These are phyloP conservation scores for Clivina fossor DNA, from an alignment of 2,888 invertebrate genomes.

Conservation along the genomic window DNA sequence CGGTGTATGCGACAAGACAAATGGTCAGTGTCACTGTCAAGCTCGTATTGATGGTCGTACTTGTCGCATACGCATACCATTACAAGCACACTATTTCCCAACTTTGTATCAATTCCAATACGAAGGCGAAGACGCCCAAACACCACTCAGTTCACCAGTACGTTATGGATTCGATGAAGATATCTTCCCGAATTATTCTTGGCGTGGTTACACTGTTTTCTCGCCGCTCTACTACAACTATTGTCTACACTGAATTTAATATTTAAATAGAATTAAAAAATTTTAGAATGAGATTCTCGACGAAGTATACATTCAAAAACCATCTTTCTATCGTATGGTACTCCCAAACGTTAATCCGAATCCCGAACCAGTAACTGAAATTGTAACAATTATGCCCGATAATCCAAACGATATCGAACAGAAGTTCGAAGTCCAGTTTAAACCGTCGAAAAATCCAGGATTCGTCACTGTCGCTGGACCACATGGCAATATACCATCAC, in stretches of 20 bases:
- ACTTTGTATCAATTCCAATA: slow-evolving; percentile 90
- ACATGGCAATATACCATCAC: slow-evolving; percentile 73
- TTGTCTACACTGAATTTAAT: not conserved
- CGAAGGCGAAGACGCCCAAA: slow-evolving; percentile 85
- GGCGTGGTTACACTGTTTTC: slow-evolving; percentile 96
- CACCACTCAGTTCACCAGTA: slow-evolving; percentile 69
- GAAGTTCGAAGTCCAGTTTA: slow-evolving; percentile 72
- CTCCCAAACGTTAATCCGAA: slow-evolving; percentile 82
- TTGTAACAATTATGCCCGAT: slow-evolving; percentile 77
- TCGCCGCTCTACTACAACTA: too few relatives aligned
- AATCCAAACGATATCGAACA: slow-evolving; percentile 78
- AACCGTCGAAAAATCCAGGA: slow-evolving; percentile 68
- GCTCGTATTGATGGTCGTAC: slow-evolving; percentile 84
- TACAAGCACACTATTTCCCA: slow-evolving; percentile 91
- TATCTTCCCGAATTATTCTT: slow-evolving; percentile 88
- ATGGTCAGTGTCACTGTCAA: slow-evolving; percentile 91
- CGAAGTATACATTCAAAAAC: slow-evolving; percentile 69
- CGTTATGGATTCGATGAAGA: slow-evolving; percentile 78
- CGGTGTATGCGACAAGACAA: slow-evolving; percentile 80
- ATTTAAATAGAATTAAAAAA: slow-evolving; percentile 2
- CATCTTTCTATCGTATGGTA: slow-evolving; percentile 70
- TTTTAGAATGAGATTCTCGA: slow-evolving; percentile 89
- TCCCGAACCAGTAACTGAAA: slow-evolving; percentile 72
- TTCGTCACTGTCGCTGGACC: slow-evolving; percentile 81
- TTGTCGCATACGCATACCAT: slow-evolving; percentile 86